Evolutionary conservation across 2,888 invertebrate genomes (phyloP).

Genomic region (Emesis furor): DNA sequence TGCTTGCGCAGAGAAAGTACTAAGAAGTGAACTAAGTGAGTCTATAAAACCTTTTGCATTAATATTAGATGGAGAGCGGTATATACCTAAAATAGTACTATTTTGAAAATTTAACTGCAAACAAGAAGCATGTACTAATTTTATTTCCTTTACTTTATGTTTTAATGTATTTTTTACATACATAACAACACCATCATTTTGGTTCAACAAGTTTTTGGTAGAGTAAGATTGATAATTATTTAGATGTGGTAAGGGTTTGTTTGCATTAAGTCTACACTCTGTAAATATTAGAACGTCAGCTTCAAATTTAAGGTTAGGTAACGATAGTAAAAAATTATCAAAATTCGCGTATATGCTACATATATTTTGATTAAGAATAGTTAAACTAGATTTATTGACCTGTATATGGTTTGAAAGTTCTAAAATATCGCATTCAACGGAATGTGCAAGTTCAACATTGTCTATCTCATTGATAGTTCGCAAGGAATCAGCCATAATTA

Average conservation of each 20-base stretch:
- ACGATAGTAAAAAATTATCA: conserved; percentile 9
- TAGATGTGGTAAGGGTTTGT: conserved; percentile 5
- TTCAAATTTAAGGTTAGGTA: conserved; percentile 5
- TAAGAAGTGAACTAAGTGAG: background rate
- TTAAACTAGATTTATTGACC: background rate
- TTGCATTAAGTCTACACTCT: background rate
- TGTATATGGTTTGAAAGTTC: background rate
- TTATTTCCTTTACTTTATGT: conserved; percentile 5
- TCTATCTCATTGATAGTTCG: background rate
- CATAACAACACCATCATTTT: conserved; percentile 14
- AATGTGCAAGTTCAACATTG: background rate
- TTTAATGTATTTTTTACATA: background rate
- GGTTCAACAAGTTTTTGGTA: background rate
- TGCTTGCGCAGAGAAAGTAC: background rate
- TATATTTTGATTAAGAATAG: conserved; percentile 4
- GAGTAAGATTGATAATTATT: conserved; percentile 3
- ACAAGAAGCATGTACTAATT: background rate
- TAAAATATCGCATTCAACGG: background rate
- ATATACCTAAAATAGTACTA: background rate
- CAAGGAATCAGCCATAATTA: conserved; percentile 6
- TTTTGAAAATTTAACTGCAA: conserved; percentile 8
- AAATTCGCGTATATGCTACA: conserved; percentile 8
- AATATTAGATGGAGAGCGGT: background rate
- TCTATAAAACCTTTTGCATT: conserved; percentile 10
- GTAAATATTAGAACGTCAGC: conserved; percentile 5